A percentile compares a stretch with the other conserved stretches of the same genome.
Evolutionary conservation across 1,140 invertebrate genomes (phyloP).

Genomic region (Papilio polytes): DNA sequence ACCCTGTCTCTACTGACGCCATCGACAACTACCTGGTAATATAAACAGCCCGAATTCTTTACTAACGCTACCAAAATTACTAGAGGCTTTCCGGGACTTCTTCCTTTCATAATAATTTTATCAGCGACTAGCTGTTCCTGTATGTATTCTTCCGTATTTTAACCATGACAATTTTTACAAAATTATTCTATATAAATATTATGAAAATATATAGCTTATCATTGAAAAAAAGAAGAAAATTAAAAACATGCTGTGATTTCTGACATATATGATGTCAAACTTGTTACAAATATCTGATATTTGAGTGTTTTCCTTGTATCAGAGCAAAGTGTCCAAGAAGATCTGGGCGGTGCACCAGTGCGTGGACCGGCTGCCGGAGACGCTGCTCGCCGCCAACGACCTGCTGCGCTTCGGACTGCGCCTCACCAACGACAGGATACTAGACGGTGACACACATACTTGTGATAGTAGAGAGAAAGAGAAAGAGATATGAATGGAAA

Average conservation of each 20-base stretch:
- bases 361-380: slow-evolving; percentile 89
- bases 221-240: no score
- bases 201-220: no score
- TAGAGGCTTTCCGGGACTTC: no score
- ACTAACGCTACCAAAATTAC: no score
- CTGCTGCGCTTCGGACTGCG: slow-evolving; percentile 90
- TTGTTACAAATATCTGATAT: no score
- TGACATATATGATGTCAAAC: no score
- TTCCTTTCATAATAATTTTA: no score
- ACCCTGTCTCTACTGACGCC: slow-evolving; percentile 88
- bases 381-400: slow-evolving; percentile 88
- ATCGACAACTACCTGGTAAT: slow-evolving; percentile 89
- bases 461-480: neutral
- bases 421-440: slow-evolving; percentile 87
- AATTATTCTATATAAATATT: no score
- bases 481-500: neutral
- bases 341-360: slow-evolving; percentile 94
- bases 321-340: slow-evolving; percentile 91
- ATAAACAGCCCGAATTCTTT: neutral
- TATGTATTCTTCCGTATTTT: no score
- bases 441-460: slow-evolving; percentile 73
- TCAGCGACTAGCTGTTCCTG: no score
- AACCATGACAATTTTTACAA: no score
- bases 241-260: no score
- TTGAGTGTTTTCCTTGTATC: neutral